phyloP scores from a whole-genome alignment of 2,113 vertebrate species.

The Bombycilla garrulus region DNA sequence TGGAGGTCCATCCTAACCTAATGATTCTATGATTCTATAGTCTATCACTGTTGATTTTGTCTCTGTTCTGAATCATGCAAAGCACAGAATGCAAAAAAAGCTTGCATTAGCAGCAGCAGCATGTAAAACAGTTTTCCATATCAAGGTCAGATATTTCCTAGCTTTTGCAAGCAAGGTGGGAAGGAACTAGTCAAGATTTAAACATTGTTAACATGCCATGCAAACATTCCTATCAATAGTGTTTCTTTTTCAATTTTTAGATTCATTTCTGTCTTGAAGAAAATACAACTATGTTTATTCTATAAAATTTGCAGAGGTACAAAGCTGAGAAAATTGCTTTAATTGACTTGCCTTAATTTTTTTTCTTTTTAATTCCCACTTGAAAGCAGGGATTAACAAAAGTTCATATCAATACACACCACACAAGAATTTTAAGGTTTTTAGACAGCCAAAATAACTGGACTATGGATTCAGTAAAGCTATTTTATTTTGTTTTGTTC shows the following conservation, averaged over 20 bases:
- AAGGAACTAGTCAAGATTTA: neutral
- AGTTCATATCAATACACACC: neutral
- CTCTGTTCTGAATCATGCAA: constrained; percentile 8
- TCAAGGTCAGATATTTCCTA: neutral
- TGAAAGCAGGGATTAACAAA: neutral
- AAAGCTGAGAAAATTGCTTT: neutral
- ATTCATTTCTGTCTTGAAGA: neutral
- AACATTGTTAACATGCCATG: neutral
- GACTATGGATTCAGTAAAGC: neutral
- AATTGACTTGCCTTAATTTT: neutral
- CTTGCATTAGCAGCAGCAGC: neutral
- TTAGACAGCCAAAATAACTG: neutral
- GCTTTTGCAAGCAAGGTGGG: neutral
- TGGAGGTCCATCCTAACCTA: neutral
- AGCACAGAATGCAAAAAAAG: constrained; percentile 13
- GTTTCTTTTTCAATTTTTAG: neutral
- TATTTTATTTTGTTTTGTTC: neutral
- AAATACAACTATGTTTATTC: neutral
- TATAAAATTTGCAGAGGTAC: neutral
- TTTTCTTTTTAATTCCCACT: neutral
- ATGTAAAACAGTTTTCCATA: constrained; percentile 7
- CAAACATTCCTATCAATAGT: neutral
- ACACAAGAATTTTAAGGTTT: neutral
- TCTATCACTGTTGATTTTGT: neutral
- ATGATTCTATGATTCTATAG: neutral